Conservation (phyloP, 1,140 invertebrate species). For the Bilobella aurantiaca region DNA sequence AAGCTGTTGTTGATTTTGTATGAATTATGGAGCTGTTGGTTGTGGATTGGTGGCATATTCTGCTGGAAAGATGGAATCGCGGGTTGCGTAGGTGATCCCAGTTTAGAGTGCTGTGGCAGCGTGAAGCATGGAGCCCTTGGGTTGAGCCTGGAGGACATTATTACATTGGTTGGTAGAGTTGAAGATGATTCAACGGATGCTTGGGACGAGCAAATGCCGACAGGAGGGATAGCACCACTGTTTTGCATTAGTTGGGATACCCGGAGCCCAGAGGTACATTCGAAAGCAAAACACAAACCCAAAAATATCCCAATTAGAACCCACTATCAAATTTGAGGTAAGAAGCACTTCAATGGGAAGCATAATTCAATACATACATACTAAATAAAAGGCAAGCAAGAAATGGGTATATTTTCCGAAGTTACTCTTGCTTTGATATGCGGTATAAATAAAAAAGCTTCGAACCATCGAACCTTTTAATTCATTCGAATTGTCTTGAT, state of each 20-base stretch:
- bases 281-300: neutral
- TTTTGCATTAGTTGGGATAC: neutral
- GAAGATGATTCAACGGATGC: slow-evolving; percentile 13
- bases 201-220: slow-evolving; percentile 14
- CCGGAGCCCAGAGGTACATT: neutral
- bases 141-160: slow-evolving; percentile 61
- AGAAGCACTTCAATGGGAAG: too few species aligned
- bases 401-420: too few species aligned
- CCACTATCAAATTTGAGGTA: too few species aligned
- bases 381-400: neutral
- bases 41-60: slow-evolving; percentile 7
- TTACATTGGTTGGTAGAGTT: slow-evolving; percentile 35
- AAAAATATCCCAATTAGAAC: neutral
- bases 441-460: too few species aligned
- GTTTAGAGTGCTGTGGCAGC: slow-evolving; percentile 35
- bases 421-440: too few species aligned
- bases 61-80: slow-evolving; percentile 11
- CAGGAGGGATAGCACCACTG: neutral
- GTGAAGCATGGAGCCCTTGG: slow-evolving; percentile 76
- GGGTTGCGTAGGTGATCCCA: neutral
- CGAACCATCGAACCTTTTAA: too few species aligned
- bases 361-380: neutral
- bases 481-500: too few species aligned
- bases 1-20: slow-evolving; percentile 1
- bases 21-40: slow-evolving; percentile 12